These are phyloP conservation scores for Trichechus manatus DNA, from an alignment of 2,113 vertebrate genomes.

Conservation along the genomic window DNA sequence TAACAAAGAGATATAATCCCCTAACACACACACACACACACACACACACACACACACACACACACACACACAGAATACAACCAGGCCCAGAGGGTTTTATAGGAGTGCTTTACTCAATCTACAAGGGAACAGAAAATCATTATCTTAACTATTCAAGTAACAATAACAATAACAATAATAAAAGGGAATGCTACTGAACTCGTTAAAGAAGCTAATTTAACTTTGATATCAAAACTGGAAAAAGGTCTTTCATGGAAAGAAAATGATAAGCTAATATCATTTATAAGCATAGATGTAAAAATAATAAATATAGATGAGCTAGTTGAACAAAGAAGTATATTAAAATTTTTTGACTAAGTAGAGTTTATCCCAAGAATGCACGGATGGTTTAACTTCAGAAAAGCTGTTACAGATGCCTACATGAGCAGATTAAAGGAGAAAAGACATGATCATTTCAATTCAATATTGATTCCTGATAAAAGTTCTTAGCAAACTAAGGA, in stretches of 20 bases:
- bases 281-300: background rate
- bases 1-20: background rate
- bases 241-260: background rate
- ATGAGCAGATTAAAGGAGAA: background rate
- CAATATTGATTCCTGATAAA: background rate
- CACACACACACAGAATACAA: background rate
- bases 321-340: background rate
- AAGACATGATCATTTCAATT: background rate
- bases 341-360: background rate
- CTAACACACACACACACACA: background rate
- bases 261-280: background rate
- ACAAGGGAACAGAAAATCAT: background rate
- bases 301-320: background rate
- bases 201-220: constrained; percentile 8
- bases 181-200: constrained; percentile 3
- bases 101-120: background rate
- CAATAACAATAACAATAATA: background rate
- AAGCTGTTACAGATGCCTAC: background rate
- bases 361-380: background rate
- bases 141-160: background rate
- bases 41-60: too few species aligned
- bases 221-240: background rate
- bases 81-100: background rate
- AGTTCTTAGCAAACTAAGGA: background rate
- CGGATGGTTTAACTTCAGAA: background rate